Evolutionary conservation across 2,113 vertebrate genomes (phyloP), one percentile per base, ranked within the genome.

Genomic region (Gymnocephalus cernua): DNA sequence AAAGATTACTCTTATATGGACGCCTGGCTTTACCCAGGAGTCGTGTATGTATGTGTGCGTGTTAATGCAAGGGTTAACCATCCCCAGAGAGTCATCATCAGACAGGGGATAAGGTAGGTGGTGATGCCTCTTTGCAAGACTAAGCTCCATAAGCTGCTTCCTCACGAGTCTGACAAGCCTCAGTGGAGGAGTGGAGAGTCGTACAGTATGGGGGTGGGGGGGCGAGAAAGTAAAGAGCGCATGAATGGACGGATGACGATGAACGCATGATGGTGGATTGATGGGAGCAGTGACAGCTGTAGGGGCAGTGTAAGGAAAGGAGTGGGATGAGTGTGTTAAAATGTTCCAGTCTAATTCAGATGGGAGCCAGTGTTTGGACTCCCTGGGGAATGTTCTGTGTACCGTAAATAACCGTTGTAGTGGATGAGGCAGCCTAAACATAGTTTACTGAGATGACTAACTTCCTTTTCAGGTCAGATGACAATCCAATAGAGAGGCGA

Each of bases 81-180:
- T 77, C 54, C 58, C 57, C 44, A 47, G 23, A 72, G 72, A 81
- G 80, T 80, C 87, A 85, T 91, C 88, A 82, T 91, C 88, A 82
- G 66, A 85, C 69, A 11, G 79, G 61, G 85, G 83, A 91, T 89
- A 71, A 89, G 83, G 82, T 56, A 76, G 82, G 82, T 66, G 82
- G 70, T 74, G 80, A 85, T 70, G 85, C 38, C 7, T 83, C 76
- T 87, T 81, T 86, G 79, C 50, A 74, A 59, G 79, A 68, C 72
- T 91, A 88, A 93, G 86, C 90, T 81, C 51, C 63, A 51, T 92
- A 92, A 92, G 88, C 91, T 83, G 86, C 91, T 90, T 88, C 82
- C 80, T 89, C 74, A 68, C 77, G 56, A 14, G 41, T 75, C 27
- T 77, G 79, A 74, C 73, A 69, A 77, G 75, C 80, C 85, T 87